Base-by-base conservation (phyloP, 37 sponge, comb jelly and placozoan species). In the Beroe ovata region DNA sequence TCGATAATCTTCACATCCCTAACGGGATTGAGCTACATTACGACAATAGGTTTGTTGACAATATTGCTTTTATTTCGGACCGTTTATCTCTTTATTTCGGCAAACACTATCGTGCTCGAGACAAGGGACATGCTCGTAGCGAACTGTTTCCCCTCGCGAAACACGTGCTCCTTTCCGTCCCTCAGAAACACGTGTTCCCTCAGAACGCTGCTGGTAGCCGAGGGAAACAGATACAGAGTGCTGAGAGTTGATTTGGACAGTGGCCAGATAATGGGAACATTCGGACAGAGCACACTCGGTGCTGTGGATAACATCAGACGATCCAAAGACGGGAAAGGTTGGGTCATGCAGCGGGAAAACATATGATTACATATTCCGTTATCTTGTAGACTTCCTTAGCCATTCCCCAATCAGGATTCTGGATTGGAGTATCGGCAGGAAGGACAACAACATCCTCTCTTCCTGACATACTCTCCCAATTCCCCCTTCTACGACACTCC, bases 241-340 rank as follows among this genome's bases (percentile, higher is more conserved):
- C 4, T 42, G 26, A 21, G 38, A 42, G 47, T 77, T 3, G 42
- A 42, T 19, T 32, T 77, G 4, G 33, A 38, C 16, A 36, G 36
- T 11, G 84, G 84, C 54, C 26, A 77, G 41, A 25, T 41, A 6
- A 23, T 77, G 22, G 28, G 84, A 19, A 37, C 14, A 33, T 42
- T 42, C 47, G n/a, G 42, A 3, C 3, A 29, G 38, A 38, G 71
- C 3, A 42, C 84, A 3, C 84, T 77, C 0, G 84, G 84, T 1
- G 54, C 54, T 40, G 84, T 77, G 16, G 84, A 77, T 25, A 77
- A 77, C 54, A 77, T 77, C 54, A 77, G 84, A 36, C 26, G 84
- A 42, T 16, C 54, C 4, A 35, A 19, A n/a, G 54, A 19, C 21
- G 84, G 54, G 11, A 47, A 47, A 47, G 54, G 54, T 47, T n/a